Conservation (phyloP, 2,888 invertebrate species). For the Synergus laeviventris region DNA sequence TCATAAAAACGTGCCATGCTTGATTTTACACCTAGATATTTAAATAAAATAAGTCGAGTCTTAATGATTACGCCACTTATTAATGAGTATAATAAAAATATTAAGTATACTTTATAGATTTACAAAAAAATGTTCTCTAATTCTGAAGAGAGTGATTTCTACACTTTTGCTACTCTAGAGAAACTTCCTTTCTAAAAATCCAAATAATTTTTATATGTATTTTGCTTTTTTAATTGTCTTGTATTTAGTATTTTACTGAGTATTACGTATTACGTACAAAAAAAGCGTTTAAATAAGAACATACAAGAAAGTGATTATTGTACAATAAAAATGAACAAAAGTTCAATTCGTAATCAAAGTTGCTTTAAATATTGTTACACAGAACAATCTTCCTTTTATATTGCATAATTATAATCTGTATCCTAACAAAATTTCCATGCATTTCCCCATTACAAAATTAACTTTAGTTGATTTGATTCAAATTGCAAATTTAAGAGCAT, state of each 20-base stretch:
- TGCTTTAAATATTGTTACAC: neutral
- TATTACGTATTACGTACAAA: slow-evolving; percentile 5
- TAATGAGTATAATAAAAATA: neutral
- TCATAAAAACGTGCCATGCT: slow-evolving; percentile 30
- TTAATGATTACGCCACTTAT: neutral
- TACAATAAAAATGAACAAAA: neutral
- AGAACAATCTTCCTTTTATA: neutral
- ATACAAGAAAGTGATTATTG: neutral
- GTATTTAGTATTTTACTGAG: neutral
- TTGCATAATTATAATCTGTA: neutral
- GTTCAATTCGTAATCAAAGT: neutral
- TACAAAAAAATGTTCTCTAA: neutral
- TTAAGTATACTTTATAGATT: neutral
- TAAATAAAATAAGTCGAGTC: neutral
- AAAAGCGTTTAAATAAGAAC: neutral
- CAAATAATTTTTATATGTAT: neutral
- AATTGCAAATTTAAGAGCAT: neutral
- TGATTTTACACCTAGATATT: neutral
- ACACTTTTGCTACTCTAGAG: neutral
- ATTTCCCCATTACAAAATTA: neutral
- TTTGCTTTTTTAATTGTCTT: neutral
- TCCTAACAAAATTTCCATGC: neutral
- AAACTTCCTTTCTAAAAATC: neutral
- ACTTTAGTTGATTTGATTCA: neutral
- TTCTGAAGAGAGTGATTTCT: neutral